Conservation (phyloP, 2,113 vertebrate genomes). For the Forbesichthys agassizii region DNA sequence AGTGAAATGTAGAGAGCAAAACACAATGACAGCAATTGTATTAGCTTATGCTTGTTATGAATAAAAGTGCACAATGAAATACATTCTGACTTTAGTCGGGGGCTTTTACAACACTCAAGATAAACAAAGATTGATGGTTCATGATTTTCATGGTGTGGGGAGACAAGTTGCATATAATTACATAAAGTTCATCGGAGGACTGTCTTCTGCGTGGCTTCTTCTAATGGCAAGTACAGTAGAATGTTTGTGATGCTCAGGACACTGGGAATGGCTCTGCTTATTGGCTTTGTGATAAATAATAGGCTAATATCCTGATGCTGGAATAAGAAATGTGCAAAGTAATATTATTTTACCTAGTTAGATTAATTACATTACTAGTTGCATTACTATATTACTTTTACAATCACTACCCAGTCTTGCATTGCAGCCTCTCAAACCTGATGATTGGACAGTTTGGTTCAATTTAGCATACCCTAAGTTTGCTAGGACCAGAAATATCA, state of each 20-base stretch:
- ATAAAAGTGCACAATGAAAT: constrained; percentile 1
- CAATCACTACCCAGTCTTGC: no score
- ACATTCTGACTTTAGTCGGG: neutral
- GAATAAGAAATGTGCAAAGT: constrained; percentile 38
- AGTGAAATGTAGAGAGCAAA: no score
- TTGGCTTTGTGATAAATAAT: constrained; percentile 50
- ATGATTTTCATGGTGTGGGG: constrained; percentile 4
- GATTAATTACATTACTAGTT: no score
- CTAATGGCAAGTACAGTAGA: constrained; percentile 2
- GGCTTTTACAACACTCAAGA: neutral
- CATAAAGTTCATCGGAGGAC: constrained; percentile 22
- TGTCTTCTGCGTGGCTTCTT: constrained; percentile 33
- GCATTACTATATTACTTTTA: no score
- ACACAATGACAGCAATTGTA: neutral
- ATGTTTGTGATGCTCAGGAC: constrained; percentile 31
- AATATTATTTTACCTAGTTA: no score
- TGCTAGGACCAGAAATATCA: no score
- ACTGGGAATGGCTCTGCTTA: constrained; percentile 41
- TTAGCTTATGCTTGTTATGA: neutral
- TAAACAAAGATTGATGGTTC: neutral
- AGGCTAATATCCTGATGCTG: constrained; percentile 32
- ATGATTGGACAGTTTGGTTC: no score
- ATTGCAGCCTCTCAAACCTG: no score
- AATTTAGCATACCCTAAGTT: no score
- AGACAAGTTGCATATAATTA: constrained; percentile 5